These are phyloP conservation scores for Antennarius maculatus DNA, from an alignment of 2,797 vertebrate genomes.

Conservation along the genomic window DNA sequence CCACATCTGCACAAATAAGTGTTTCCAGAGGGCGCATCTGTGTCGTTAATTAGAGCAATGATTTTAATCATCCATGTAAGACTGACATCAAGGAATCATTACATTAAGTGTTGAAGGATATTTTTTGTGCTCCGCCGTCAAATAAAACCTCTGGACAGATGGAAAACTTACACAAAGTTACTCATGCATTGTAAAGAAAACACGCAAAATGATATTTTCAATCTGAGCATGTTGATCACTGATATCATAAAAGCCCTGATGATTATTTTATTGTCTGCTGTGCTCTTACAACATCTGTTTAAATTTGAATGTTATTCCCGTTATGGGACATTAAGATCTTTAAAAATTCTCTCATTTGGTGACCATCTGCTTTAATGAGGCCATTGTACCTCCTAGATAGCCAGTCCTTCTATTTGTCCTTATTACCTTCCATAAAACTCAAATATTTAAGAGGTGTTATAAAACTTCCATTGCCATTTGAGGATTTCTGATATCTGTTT, in stretches of 20 bases:
- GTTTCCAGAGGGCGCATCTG: too few species aligned
- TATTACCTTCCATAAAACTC: conserved; percentile 75
- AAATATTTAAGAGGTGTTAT: conserved; percentile 74
- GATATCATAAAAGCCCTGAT: conserved; percentile 63
- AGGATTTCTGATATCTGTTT: conserved; percentile 66
- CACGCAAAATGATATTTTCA: conserved; percentile 34
- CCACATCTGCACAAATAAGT: too few species aligned
- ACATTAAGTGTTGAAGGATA: conserved; percentile 31
- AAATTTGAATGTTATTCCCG: conserved; percentile 66
- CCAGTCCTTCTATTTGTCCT: conserved; percentile 70
- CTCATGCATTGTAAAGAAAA: conserved; percentile 25
- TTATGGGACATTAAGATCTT: conserved; percentile 69
- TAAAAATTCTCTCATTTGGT: conserved; percentile 64
- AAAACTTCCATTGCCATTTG: conserved; percentile 69
- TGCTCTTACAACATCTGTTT: conserved; percentile 74
- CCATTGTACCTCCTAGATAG: conserved; percentile 66
- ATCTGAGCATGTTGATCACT: conserved; percentile 55
- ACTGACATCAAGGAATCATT: conserved; percentile 46
- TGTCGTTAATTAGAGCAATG: conserved; percentile 51
- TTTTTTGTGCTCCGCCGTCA: conserved; percentile 36
- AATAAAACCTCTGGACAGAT: conserved; percentile 32
- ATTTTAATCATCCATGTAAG: conserved; percentile 70
- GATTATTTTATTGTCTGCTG: conserved; percentile 64
- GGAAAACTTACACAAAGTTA: conserved; percentile 11
- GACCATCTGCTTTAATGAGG: conserved; percentile 78